phyloP scores from a whole-genome alignment of 1,140 invertebrate species.

The Cheumatopsyche charites region DNA sequence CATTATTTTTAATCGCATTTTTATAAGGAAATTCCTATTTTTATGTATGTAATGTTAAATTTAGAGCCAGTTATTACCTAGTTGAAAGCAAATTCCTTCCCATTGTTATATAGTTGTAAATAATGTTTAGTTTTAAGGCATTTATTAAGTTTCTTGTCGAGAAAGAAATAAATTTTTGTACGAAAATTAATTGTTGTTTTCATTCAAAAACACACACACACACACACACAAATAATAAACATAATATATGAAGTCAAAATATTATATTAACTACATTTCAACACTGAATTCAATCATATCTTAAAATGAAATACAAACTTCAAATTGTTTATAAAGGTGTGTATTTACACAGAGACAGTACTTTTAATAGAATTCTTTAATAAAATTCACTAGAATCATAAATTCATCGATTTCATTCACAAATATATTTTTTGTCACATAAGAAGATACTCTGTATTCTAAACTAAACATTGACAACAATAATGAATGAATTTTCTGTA shows the following conservation, averaged over 20 bases:
- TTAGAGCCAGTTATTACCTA: slow-evolving; percentile 42
- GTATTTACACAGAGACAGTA: neutral
- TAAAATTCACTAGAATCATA: no score
- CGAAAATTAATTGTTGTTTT: neutral
- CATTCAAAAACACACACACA: neutral
- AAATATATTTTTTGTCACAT: no score
- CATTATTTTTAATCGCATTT: slow-evolving; percentile 28
- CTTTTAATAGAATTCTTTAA: no score
- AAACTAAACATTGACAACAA: slow-evolving; percentile 1
- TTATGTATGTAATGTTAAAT: slow-evolving; percentile 33
- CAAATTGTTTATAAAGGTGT: neutral
- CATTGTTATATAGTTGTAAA: slow-evolving; percentile 34
- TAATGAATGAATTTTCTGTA: no score
- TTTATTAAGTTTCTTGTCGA: slow-evolving; percentile 14
- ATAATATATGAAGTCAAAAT: no score
- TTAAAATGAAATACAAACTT: no score
- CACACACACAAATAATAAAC: no score
- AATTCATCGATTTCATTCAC: no score
- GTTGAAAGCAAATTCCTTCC: slow-evolving; percentile 21
- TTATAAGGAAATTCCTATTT: slow-evolving; percentile 40
- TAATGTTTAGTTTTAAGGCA: slow-evolving; percentile 28
- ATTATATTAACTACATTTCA: no score
- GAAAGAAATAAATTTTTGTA: slow-evolving; percentile 32
- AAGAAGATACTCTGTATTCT: neutral
- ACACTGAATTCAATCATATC: no score